Percentiles rank a stretch among this genome's conserved stretches.
Conservation (phyloP, 2,797 vertebrate species). For the Strix occidentalis region DNA sequence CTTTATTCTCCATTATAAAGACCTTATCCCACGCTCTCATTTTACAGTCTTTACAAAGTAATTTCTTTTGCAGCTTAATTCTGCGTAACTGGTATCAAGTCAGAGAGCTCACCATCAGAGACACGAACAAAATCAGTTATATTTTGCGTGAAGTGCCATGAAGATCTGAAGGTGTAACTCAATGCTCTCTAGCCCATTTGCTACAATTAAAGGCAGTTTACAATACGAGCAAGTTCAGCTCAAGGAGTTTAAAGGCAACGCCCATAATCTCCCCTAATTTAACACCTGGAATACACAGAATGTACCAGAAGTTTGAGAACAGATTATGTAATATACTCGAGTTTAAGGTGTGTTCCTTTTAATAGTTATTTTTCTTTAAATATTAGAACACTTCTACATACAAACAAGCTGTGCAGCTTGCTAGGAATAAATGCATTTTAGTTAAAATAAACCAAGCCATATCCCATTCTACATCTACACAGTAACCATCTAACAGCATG, state of each 20-base stretch:
- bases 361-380: not conserved
- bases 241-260: not conserved
- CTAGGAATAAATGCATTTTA: not conserved
- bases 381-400: not conserved
- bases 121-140: fast-evolving
- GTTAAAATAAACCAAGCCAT: not conserved
- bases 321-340: not conserved
- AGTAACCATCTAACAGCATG: fast-evolving
- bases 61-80: not conserved
- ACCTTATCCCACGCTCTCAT: not conserved
- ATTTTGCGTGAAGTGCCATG: fast-evolving
- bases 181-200: fast-evolving
- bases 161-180: not conserved
- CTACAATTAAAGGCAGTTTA: not conserved
- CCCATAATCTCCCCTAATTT: fast-evolving
- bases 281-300: not conserved
- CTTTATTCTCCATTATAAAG: not conserved
- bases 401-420: not conserved
- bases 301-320: not conserved
- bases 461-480: not conserved
- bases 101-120: not conserved
- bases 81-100: fast-evolving
- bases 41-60: not conserved
- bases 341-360: not conserved
- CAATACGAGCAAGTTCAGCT: not conserved